phyloP scores from a whole-genome alignment of 2,888 invertebrate genomes.

The Glyphotaelius pellucidus region DNA sequence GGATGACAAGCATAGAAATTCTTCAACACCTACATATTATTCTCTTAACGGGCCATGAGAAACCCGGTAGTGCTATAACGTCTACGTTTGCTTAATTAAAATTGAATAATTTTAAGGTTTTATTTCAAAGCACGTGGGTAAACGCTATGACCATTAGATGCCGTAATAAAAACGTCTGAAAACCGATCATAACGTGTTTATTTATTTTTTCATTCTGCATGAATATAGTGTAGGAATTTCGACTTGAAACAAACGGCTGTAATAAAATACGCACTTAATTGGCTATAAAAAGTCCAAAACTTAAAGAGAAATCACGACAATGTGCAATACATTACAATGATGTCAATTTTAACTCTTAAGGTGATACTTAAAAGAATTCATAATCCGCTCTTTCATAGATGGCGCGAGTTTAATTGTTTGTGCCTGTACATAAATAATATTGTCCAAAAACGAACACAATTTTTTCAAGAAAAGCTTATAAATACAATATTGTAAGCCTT shows the following conservation, averaged over 20 bases:
- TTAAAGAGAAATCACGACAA: background rate
- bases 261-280: background rate
- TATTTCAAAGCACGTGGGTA: background rate
- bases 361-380: too few relatives aligned
- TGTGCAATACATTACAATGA: background rate
- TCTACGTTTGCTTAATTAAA: background rate
- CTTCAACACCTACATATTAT: conserved; percentile 36
- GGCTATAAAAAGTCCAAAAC: background rate
- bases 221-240: background rate
- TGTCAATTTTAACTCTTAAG: background rate
- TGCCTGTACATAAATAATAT: too few relatives aligned
- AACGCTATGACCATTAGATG: background rate
- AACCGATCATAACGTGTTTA: background rate
- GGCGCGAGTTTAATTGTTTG: too few relatives aligned
- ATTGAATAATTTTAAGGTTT: background rate
- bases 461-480: too few relatives aligned
- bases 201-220: background rate
- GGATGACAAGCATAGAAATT: conserved; percentile 46
- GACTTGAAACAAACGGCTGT: background rate
- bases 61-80: conserved; percentile 33
- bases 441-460: too few relatives aligned
- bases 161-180: background rate
- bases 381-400: too few relatives aligned
- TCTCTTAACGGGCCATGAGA: conserved; percentile 21
- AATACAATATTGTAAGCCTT: too few relatives aligned